Conservation (phyloP, 2,888 invertebrate genomes). For the Cetonia aurata region DNA sequence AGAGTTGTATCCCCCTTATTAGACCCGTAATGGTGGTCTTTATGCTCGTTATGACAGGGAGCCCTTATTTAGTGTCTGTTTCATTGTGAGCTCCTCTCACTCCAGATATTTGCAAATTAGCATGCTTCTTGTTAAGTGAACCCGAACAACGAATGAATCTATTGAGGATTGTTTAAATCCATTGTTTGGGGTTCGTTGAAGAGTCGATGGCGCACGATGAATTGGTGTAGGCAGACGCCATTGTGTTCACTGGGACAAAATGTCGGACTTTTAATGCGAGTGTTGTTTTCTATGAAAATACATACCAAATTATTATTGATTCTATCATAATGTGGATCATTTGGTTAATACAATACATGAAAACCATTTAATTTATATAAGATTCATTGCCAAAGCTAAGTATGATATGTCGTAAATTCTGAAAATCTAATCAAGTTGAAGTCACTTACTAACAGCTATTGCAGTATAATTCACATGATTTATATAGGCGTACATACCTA, state of each 20-base stretch:
- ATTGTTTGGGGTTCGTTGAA: constrained; percentile 37
- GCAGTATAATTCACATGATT: too few species aligned
- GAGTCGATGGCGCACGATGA: constrained; percentile 28
- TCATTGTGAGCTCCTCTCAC: constrained; percentile 58
- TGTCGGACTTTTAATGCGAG: constrained; percentile 24
- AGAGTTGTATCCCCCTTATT: constrained; percentile 62
- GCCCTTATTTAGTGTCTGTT: constrained; percentile 63
- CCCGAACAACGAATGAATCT: constrained; percentile 41
- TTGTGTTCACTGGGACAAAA: constrained; percentile 12
- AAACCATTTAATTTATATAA: too few species aligned
- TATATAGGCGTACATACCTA: too few species aligned
- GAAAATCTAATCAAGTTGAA: too few species aligned
- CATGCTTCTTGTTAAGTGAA: constrained; percentile 51
- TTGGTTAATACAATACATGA: too few species aligned
- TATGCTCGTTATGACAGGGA: constrained; percentile 60
- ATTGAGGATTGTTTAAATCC: constrained; percentile 42
- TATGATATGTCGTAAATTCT: too few species aligned
- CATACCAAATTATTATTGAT: too few species aligned
- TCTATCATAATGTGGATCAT: too few species aligned
- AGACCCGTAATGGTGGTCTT: constrained; percentile 64
- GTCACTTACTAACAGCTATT: too few species aligned
- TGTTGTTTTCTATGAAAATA: not conserved
- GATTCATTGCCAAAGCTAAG: too few species aligned
- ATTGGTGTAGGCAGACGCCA: constrained; percentile 21
- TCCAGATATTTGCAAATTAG: constrained; percentile 59